phyloP scores from a whole-genome alignment of 2,113 vertebrate genomes.

The Hemiscyllium ocellatum region DNA sequence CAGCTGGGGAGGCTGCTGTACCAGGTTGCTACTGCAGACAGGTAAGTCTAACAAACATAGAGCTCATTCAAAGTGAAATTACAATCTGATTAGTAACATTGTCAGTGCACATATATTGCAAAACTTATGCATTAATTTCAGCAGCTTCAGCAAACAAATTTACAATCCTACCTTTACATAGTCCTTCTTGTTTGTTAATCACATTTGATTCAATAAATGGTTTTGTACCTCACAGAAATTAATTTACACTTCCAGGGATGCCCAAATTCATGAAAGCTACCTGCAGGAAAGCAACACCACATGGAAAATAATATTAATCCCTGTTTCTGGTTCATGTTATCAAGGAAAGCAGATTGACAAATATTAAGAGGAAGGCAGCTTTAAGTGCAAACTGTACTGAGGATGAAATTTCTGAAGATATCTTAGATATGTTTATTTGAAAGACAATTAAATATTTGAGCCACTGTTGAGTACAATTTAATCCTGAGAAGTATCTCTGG shows the following conservation, averaged over 20 bases:
- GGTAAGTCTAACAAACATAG: slow-evolving; percentile 29
- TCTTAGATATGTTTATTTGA: no score
- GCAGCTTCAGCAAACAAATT: neutral
- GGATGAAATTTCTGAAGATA: no score
- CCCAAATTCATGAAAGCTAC: neutral
- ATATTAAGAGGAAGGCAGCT: no score
- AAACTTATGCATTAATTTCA: neutral
- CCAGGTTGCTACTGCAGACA: slow-evolving; percentile 5
- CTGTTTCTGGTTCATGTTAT: no score
- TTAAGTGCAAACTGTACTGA: no score
- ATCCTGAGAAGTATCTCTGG: no score
- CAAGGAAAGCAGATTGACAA: no score
- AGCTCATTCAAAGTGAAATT: neutral
- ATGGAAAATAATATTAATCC: neutral
- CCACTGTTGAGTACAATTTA: no score
- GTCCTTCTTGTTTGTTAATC: neutral
- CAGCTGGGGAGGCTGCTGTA: slow-evolving; percentile 35
- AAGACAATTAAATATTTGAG: no score
- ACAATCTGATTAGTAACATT: neutral
- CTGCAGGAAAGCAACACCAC: neutral
- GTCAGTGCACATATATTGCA: neutral
- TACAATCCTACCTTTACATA: neutral
- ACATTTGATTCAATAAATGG: neutral
- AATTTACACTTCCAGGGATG: neutral
- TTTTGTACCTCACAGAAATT: neutral